phyloP scores from a whole-genome alignment of 2,113 vertebrate genomes.

The Larimichthys polyactis region DNA sequence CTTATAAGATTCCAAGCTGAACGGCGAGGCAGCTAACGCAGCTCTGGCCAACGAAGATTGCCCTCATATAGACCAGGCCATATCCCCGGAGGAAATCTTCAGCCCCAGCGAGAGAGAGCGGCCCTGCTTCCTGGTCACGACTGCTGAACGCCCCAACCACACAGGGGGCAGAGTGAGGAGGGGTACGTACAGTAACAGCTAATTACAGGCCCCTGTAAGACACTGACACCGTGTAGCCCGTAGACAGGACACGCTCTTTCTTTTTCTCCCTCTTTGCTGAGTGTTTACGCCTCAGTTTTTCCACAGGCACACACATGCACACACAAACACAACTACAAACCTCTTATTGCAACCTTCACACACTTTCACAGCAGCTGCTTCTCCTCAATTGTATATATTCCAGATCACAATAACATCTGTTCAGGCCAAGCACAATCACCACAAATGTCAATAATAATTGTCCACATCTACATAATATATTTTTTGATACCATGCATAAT shows the following conservation, averaged over 20 bases:
- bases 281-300: conserved; percentile 59
- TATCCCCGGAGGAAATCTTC: conserved; percentile 98
- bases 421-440: conserved; percentile 78
- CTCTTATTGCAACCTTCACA: conserved; percentile 42
- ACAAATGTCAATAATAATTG: conserved; percentile 62
- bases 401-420: conserved; percentile 43
- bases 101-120: conserved; percentile 95
- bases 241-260: conserved; percentile 60
- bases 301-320: conserved; percentile 10
- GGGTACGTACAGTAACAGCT: conserved; percentile 93
- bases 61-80: conserved; percentile 99
- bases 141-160: conserved; percentile 96
- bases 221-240: conserved; percentile 72
- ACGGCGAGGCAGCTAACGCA: conserved; percentile 96
- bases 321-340: conserved; percentile 48
- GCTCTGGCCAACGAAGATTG: conserved; percentile 99
- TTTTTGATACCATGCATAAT: conserved; percentile 80
- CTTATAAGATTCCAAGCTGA: conserved; percentile 96
- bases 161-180: conserved; percentile 96
- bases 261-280: conserved; percentile 47
- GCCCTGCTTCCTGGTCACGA: conserved; percentile 99
- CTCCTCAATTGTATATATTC: conserved; percentile 66
- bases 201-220: conserved; percentile 80
- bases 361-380: conserved; percentile 65
- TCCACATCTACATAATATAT: conserved; percentile 78